Evolutionary conservation across 2,888 invertebrate species (phyloP), one percentile per base, ranked within the genome.

Genomic region (Drosophila vallismaia): DNA sequence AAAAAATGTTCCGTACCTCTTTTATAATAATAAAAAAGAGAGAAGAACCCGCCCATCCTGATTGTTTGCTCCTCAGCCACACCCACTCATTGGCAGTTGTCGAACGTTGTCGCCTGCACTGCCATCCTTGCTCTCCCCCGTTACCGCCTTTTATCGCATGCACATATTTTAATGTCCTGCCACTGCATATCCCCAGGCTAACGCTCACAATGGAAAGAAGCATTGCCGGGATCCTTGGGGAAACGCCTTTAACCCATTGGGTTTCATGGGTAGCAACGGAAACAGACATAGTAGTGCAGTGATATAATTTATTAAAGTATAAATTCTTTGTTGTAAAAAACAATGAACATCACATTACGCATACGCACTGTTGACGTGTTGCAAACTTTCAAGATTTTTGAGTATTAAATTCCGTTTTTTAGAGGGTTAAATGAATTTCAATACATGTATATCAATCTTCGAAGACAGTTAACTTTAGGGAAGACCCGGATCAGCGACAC

Each of bases 31-130:
- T 5, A 53, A 31, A 24, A 24, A n/a, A 9, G 8, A 1, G 44
- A 29, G 26, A 19, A 28, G 6, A 6, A 28, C 28, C 28, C 28
- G 28, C 45, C 42, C 63, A 40, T 24, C 9, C 45, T 19, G 50
- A 46, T 29, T 45, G 51, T 40, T 28, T 9, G 24, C 54, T n/a
- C 24, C n/a, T 14, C 28, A 19, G 38, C 68, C 59, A 63, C 46
- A 46, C 59, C 51, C 63, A 26, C 68, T 72, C 74, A 85, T 78
- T 78, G 86, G 85, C 88, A 85, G 87, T 87, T 87, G 88, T 87
- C 82, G 76, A 78, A 77, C 73, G 84, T 66, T 75, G 74, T 69
- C 70, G 67, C 70, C 70, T 62, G 63, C 70, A 76, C 68, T 58
- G 75, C 62, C 76, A 67, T 31, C 44, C 24, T 49, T 26, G 31